phyloP scores from a whole-genome alignment of 2,113 vertebrate genomes.

The Calidris pygmaea region DNA sequence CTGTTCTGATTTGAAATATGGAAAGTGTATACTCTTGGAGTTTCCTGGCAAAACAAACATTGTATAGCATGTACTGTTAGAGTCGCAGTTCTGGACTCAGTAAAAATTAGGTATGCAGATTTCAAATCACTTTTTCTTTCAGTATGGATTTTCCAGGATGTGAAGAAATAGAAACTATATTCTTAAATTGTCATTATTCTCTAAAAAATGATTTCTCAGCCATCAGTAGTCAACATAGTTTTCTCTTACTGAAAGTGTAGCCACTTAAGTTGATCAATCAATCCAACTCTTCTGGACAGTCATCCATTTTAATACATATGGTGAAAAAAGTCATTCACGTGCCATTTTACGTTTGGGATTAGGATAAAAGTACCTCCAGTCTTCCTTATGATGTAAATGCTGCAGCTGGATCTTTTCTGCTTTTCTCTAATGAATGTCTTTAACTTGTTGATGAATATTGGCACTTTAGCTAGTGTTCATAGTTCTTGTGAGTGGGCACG shows the following conservation, averaged over 20 bases:
- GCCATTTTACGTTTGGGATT: background rate
- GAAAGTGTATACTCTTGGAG: background rate
- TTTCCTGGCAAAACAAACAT: background rate
- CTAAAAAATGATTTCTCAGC: background rate
- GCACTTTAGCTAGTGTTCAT: background rate
- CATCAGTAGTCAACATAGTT: background rate
- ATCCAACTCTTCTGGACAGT: background rate
- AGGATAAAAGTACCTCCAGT: background rate
- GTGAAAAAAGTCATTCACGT: background rate
- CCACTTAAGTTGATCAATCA: background rate
- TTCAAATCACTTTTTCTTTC: background rate
- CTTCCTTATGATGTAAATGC: background rate
- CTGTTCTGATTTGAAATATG: background rate
- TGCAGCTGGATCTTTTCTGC: background rate
- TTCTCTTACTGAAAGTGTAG: background rate
- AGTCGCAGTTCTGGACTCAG: background rate
- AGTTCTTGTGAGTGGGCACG: background rate
- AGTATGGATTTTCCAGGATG: background rate
- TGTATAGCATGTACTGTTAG: background rate
- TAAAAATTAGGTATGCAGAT: background rate
- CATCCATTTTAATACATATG: background rate
- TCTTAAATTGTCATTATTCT: background rate
- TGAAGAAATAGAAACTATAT: background rate
- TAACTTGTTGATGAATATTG: background rate
- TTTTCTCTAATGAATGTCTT: background rate